These are phyloP conservation scores for Phyllotis vaccarum DNA, from an alignment of 2,797 vertebrate genomes.

Conservation along the genomic window DNA sequence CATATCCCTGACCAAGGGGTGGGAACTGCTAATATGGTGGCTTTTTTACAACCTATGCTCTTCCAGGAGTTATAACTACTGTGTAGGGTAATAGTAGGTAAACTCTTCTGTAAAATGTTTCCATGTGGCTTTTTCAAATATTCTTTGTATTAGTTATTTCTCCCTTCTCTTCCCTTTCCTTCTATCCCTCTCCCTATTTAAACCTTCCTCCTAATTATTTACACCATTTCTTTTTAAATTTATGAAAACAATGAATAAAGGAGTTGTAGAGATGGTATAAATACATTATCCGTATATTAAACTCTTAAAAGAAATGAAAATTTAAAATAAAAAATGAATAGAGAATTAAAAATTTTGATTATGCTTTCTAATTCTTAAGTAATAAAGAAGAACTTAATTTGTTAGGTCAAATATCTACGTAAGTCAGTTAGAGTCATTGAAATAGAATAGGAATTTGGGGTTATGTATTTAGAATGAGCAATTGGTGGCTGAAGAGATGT, in stretches of 20 bases:
- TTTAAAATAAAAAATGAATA: not conserved
- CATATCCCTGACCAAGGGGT: not conserved
- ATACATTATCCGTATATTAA: not conserved
- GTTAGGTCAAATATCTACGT: not conserved
- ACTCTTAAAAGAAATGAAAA: not conserved
- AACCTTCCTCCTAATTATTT: not conserved
- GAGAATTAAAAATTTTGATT: not conserved
- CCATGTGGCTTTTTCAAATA: too few relatives aligned
- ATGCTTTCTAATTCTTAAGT: conserved; percentile 37
- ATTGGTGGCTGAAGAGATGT: not conserved
- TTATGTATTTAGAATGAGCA: not conserved
- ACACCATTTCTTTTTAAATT: not conserved
- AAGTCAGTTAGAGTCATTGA: not conserved
- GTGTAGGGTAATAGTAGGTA: not conserved
- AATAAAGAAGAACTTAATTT: conserved; percentile 42
- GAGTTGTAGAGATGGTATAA: not conserved
- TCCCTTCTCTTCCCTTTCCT: not conserved
- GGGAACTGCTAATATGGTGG: not conserved
- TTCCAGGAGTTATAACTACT: not conserved
- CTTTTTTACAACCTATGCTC: too few relatives aligned
- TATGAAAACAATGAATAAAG: not conserved
- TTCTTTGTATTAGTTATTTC: not conserved
- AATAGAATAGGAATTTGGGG: not conserved
- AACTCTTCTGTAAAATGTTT: not conserved
- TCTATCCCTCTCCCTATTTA: too few relatives aligned